Evolutionary conservation across 2,888 invertebrate species (phyloP).

Genomic region (Cylindroiulus punctatus): DNA sequence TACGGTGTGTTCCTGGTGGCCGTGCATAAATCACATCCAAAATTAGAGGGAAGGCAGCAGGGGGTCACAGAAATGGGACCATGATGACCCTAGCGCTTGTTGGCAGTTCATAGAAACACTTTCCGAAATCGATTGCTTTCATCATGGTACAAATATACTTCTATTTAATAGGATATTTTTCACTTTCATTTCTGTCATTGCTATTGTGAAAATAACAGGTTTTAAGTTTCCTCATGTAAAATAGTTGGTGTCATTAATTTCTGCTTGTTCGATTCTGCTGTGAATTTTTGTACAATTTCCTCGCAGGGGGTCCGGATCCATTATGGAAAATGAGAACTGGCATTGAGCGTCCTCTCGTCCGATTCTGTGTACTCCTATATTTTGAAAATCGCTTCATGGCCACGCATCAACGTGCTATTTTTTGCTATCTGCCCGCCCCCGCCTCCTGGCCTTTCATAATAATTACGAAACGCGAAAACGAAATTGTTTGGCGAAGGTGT

Average conservation of each 20-base stretch:
- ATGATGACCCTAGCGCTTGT: too few species aligned
- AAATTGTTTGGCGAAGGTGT: slow-evolving; percentile 42
- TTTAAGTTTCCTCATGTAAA: too few species aligned
- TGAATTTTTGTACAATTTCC: not conserved
- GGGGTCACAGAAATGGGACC: too few species aligned
- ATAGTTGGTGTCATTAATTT: not conserved
- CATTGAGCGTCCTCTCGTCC: not conserved
- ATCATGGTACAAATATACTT: too few species aligned
- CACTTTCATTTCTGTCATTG: too few species aligned
- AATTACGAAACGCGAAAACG: slow-evolving; percentile 41
- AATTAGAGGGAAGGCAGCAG: too few species aligned
- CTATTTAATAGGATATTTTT: too few species aligned
- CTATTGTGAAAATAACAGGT: too few species aligned
- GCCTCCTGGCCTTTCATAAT: slow-evolving; percentile 28
- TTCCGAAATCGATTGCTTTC: too few species aligned
- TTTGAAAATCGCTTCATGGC: not conserved
- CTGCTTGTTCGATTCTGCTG: not conserved
- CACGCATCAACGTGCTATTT: slow-evolving; percentile 13
- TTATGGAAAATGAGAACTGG: not conserved
- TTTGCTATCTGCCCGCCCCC: not conserved
- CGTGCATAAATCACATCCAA: too few species aligned
- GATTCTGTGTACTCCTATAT: not conserved
- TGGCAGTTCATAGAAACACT: too few species aligned
- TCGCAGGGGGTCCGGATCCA: not conserved
- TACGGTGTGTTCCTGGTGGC: too few species aligned